phyloP scores from a whole-genome alignment of 2,113 vertebrate genomes.

The Lethenteron camtschaticum region DNA sequence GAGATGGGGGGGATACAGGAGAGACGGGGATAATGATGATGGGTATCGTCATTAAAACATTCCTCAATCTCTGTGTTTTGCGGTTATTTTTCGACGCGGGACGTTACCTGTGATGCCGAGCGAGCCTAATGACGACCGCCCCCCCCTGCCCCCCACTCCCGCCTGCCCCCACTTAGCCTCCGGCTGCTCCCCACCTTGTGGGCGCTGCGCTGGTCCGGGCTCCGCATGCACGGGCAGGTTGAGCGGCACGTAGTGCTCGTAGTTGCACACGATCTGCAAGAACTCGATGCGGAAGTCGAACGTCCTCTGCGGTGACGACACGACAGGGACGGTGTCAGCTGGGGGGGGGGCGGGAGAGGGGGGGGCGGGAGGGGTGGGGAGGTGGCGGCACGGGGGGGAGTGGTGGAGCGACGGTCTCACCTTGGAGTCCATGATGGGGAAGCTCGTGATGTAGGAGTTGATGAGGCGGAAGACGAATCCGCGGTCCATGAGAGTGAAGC shows the following conservation, averaged over 20 bases:
- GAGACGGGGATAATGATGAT: constrained; percentile 3
- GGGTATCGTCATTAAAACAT: constrained; percentile 10
- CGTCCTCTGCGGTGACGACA: constrained; percentile 32
- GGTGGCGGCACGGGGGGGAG: too few species aligned
- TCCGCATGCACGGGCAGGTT: constrained; percentile 85
- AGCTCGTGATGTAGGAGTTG: constrained; percentile 82
- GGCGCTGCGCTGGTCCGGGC: constrained; percentile 11
- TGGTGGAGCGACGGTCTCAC: constrained; percentile 21
- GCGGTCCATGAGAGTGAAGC: constrained; percentile 82
- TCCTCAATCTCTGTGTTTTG: constrained; percentile 8
- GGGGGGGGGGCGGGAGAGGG: neutral
- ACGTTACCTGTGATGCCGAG: too few species aligned
- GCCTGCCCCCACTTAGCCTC: too few species aligned
- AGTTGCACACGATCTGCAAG: constrained; percentile 63
- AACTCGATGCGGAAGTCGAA: constrained; percentile 90
- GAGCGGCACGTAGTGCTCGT: constrained; percentile 87
- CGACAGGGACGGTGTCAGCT: neutral
- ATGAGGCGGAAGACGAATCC: constrained; percentile 71
- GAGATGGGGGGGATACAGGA: constrained; percentile 8
- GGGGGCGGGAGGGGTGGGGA: too few species aligned
- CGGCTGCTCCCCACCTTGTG: too few species aligned
- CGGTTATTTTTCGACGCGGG: too few species aligned
- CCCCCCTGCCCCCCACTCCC: too few species aligned
- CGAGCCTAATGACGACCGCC: too few species aligned
- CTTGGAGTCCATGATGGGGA: constrained; percentile 76